A percentile compares a stretch with the other conserved stretches of the same genome.
These are phyloP conservation scores for Psammodynastes pulverulentus DNA, from an alignment of 2,113 vertebrate species.

Conservation along the genomic window DNA sequence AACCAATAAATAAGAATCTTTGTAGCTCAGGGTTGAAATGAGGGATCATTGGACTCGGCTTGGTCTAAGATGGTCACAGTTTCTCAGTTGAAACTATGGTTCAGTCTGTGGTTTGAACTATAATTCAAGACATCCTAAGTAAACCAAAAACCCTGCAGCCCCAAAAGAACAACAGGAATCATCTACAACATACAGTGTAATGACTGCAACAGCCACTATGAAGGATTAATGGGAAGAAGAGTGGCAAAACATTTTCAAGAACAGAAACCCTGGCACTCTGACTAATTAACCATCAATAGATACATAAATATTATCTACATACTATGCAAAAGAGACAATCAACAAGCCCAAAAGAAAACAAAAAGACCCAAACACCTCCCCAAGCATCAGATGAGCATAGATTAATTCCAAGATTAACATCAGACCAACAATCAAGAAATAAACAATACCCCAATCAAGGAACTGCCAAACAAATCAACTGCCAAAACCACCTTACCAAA, in stretches of 20 bases:
- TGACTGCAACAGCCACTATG: background rate
- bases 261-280: background rate
- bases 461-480: background rate
- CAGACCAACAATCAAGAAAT: background rate
- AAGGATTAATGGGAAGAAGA: background rate
- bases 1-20: background rate
- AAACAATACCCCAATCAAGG: background rate
- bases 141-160: background rate
- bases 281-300: background rate
- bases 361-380: background rate
- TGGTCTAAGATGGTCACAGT: background rate
- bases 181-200: background rate
- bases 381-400: background rate
- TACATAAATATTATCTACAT: background rate
- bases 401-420: background rate
- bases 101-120: background rate
- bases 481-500: background rate
- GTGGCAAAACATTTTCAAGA: background rate
- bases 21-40: background rate
- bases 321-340: background rate
- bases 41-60: too few species aligned
- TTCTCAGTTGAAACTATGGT: background rate
- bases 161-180: background rate
- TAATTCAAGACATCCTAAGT: background rate
- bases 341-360: background rate